phyloP scores from a whole-genome alignment of 1,140 invertebrate species.

The Metopolophium dirhodum region DNA sequence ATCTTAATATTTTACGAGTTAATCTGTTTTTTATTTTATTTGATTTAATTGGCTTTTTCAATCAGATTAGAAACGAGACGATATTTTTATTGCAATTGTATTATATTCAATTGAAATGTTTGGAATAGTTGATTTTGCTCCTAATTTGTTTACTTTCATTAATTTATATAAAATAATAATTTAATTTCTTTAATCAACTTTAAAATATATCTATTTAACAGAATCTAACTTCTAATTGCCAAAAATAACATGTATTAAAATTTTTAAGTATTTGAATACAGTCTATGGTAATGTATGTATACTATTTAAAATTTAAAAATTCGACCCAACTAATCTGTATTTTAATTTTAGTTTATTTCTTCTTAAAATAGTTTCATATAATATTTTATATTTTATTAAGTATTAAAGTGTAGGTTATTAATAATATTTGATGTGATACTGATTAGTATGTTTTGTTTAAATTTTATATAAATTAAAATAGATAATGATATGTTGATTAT shows the following conservation, averaged over 20 bases:
- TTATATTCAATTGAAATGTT: background rate
- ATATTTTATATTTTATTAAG: background rate
- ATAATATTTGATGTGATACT: constrained; percentile 34
- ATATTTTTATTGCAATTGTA: background rate
- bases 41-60: background rate
- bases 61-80: background rate
- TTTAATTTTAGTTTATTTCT: background rate
- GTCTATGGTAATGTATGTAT: background rate
- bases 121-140: background rate
- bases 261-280: background rate
- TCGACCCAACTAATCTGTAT: background rate
- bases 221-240: background rate
- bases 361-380: background rate
- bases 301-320: background rate
- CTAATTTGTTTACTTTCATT: background rate
- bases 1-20: background rate
- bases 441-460: constrained; percentile 34
- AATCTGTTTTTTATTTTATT: background rate
- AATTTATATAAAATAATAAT: background rate
- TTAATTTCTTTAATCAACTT: background rate
- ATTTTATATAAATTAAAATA: constrained; percentile 8
- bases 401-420: constrained; percentile 5
- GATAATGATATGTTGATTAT: background rate
- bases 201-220: constrained; percentile 3
- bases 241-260: background rate